These are phyloP conservation scores for Geodia barretti DNA, from an alignment of 37 sponge, comb jelly and placozoan genomes.

Conservation along the genomic window DNA sequence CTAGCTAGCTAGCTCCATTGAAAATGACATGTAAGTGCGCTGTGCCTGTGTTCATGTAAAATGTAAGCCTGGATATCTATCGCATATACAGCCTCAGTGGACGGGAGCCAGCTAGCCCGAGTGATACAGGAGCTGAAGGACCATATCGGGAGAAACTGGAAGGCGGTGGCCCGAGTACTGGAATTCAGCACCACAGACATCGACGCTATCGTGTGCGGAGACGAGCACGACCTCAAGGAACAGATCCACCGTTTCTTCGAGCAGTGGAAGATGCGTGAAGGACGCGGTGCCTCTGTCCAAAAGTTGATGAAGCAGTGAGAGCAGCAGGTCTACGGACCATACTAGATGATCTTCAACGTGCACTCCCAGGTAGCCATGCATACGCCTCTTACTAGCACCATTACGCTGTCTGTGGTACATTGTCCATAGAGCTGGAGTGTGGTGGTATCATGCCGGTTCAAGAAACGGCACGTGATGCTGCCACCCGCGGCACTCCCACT, in stretches of 20 bases:
- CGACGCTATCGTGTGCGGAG: constrained; percentile 27
- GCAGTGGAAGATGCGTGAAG: constrained; percentile 23
- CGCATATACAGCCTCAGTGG: too few relatives aligned
- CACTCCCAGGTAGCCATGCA: not conserved
- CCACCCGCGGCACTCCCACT: too few relatives aligned
- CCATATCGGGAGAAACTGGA: constrained; percentile 41
- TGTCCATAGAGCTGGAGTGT: too few relatives aligned
- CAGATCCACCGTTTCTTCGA: constrained; percentile 26
- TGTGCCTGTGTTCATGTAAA: too few relatives aligned
- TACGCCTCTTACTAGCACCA: too few relatives aligned
- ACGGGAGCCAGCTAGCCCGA: too few relatives aligned
- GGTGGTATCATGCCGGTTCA: not conserved
- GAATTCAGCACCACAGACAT: constrained; percentile 18
- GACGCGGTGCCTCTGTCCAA: constrained; percentile 15
- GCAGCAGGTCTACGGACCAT: constrained; percentile 4
- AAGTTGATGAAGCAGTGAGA: constrained; percentile 6
- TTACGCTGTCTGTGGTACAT: too few relatives aligned
- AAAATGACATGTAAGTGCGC: too few relatives aligned
- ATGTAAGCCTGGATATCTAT: too few relatives aligned
- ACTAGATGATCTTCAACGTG: not conserved
- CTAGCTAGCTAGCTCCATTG: too few relatives aligned
- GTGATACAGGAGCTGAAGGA: constrained; percentile 6
- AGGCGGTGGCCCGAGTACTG: constrained; percentile 27
- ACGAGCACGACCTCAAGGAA: constrained; percentile 10
- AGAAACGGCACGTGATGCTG: not conserved